Base-by-base conservation (phyloP, 2,797 vertebrate species). In the Ficedula albicollis region DNA sequence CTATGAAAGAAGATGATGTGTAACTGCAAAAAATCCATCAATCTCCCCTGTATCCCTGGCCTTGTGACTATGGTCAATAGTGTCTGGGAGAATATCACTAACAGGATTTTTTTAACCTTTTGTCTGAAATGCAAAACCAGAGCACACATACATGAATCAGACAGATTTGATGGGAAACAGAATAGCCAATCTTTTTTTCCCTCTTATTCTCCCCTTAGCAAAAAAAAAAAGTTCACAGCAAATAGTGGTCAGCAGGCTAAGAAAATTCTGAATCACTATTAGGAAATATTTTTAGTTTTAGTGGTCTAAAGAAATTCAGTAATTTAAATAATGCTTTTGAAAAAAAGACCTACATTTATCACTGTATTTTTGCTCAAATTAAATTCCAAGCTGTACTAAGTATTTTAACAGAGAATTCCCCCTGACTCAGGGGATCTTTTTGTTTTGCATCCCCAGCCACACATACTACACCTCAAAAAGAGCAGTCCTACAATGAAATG, bases 1-100 rank as follows among this genome's bases (percentile, higher is more conserved):
- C 30, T 12, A 15, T 0, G 44, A n/a, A n/a, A n/a, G n/a, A n/a
- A n/a, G n/a, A 46, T 6, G 0, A 36, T 22, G n/a, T 81, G 38
- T 9, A 68, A 76, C 39, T 38, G 38, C 49, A 82, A 54, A 27
- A 91, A 79, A 77, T 39, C 34, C 41, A 56, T 10, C 46, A 8
- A 1, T 13, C 26, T 36, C 51, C 77, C 87, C 43, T 6, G 3
- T 20, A 18, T 21, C 7, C 36, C 48, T 75, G 48, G 36, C 32
- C 39, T 75, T 66, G n/a, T 75, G 19, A 48, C 54, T 67, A 32
- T 0, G 0, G 52, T 27, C 60, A 85, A 15, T 10, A 73, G 48
- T 17, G 43, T 27, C 74, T 73, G 56, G 58, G 14, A 93, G 26
- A 49, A 73, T 82, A 72, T 67, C 62, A 51, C n/a, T 60, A 54